Conservation (phyloP, 2,888 invertebrate species). For the Drosophila koepferae region DNA sequence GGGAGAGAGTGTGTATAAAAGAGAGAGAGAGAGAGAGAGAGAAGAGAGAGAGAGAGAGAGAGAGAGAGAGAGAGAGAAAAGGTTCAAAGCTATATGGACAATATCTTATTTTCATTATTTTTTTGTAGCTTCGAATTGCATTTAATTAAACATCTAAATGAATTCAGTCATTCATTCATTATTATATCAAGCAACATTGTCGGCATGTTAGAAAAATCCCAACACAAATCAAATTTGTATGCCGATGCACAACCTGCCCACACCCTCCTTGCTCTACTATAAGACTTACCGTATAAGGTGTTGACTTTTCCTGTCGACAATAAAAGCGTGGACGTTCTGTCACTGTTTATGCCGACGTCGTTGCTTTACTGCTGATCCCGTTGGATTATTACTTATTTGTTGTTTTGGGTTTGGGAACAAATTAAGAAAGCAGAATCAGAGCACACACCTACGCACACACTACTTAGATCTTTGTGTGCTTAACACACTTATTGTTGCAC, state of each 20-base stretch:
- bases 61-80: slow-evolving; percentile 6
- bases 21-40: slow-evolving; percentile 7
- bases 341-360: slow-evolving; percentile 13
- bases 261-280: background rate
- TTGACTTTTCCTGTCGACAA: slow-evolving; percentile 60
- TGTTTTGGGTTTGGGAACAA: slow-evolving; percentile 26
- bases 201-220: slow-evolving; percentile 20
- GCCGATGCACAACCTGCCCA: slow-evolving; percentile 6
- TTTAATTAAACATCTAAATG: slow-evolving; percentile 49
- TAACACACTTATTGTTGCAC: slow-evolving; percentile 42
- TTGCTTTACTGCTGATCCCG: slow-evolving; percentile 29
- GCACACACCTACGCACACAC: slow-evolving; percentile 25
- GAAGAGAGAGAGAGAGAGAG: slow-evolving; percentile 10
- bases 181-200: slow-evolving; percentile 32
- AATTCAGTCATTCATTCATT: slow-evolving; percentile 44
- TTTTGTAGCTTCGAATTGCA: slow-evolving; percentile 33
- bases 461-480: slow-evolving; percentile 24
- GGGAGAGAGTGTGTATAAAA: background rate
- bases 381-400: slow-evolving; percentile 24
- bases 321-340: slow-evolving; percentile 29
- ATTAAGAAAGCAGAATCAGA: slow-evolving; percentile 11
- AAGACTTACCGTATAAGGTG: slow-evolving; percentile 71
- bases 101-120: slow-evolving; percentile 19
- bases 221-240: slow-evolving; percentile 37
- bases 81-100: slow-evolving; percentile 11